Evolutionary conservation across 2,888 invertebrate genomes (phyloP).

Genomic region (Blastobasis lacticolella): DNA sequence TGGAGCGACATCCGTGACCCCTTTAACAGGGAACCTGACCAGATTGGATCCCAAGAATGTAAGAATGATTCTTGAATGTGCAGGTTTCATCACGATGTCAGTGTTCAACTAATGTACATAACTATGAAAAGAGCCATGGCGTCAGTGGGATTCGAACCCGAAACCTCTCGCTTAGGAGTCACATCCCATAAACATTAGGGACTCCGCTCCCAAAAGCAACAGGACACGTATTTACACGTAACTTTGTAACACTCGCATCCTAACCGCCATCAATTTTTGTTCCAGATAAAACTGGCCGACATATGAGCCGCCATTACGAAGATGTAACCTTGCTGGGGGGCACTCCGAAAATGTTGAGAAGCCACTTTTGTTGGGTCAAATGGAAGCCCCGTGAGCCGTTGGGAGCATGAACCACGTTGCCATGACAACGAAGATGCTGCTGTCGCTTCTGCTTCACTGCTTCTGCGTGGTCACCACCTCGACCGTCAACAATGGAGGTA

Average conservation of each 20-base stretch:
- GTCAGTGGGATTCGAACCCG: too few relatives aligned
- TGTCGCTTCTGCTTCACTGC: conserved; percentile 54
- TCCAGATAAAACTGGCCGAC: conserved; percentile 2
- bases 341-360: conserved; percentile 15
- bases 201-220: too few relatives aligned
- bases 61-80: too few relatives aligned
- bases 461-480: conserved; percentile 60
- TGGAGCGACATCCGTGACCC: not conserved
- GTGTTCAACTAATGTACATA: too few relatives aligned
- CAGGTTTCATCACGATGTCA: too few relatives aligned
- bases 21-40: not conserved
- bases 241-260: too few relatives aligned
- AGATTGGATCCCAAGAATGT: not conserved
- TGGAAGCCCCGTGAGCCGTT: conserved; percentile 21
- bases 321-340: not conserved
- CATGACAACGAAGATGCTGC: conserved; percentile 53
- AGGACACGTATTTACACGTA: too few relatives aligned
- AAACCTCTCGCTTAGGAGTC: too few relatives aligned
- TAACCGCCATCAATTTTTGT: not conserved
- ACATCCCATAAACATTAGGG: too few relatives aligned
- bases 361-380: conserved; percentile 11
- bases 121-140: too few relatives aligned
- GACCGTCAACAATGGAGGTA: conserved; percentile 55
- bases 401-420: conserved; percentile 20
- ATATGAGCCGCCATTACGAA: not conserved